Percentiles rank a stretch among this genome's conserved stretches.
Conservation (phyloP, 2,888 invertebrate genomes). For the Saturnia japonica region DNA sequence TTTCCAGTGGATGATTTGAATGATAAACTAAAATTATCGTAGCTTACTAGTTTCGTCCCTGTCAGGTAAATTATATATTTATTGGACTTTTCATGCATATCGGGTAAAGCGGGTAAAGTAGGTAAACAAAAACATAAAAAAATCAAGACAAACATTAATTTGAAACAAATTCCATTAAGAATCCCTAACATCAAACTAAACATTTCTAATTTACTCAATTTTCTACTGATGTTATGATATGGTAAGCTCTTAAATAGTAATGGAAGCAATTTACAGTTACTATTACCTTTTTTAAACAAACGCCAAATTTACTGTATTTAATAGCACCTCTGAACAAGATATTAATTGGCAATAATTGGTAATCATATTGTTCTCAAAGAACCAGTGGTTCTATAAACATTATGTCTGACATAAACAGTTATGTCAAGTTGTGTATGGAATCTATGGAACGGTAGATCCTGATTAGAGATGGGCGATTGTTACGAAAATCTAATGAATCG, state of each 20-base stretch:
- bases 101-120: background rate
- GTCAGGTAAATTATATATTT: background rate
- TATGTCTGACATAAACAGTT: background rate
- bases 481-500: no score
- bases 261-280: background rate
- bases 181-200: background rate
- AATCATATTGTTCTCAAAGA: background rate
- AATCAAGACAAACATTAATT: background rate
- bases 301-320: background rate
- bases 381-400: background rate
- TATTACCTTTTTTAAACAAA: background rate
- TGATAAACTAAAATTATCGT: no score
- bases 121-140: background rate
- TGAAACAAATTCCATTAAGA: background rate
- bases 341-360: no score
- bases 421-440: background rate
- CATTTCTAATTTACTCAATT: background rate
- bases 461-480: no score
- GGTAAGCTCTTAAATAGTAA: background rate
- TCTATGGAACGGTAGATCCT: background rate
- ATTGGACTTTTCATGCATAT: background rate
- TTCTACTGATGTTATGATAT: background rate
- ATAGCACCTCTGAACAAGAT: background rate
- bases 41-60: no score
- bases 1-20: no score